These are phyloP conservation scores for Esox masquinongy DNA, from an alignment of 2,797 vertebrate genomes.

Conservation along the genomic window DNA sequence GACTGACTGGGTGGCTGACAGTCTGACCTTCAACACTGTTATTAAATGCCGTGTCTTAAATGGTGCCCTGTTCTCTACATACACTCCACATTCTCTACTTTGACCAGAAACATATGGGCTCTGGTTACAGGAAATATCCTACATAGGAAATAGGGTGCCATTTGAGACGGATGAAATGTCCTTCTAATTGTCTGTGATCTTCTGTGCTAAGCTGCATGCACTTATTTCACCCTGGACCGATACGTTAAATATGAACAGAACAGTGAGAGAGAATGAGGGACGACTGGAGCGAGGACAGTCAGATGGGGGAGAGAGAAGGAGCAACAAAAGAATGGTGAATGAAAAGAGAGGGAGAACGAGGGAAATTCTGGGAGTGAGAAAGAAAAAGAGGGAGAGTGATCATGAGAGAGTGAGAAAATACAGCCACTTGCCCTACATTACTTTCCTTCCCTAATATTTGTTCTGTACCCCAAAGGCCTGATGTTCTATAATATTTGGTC, in stretches of 20 bases:
- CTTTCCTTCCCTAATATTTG: conserved; percentile 17
- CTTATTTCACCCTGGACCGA: conserved; percentile 54
- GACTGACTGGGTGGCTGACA: too few species aligned
- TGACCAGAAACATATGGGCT: too few species aligned
- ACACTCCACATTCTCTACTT: too few species aligned
- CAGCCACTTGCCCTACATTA: conserved; percentile 41
- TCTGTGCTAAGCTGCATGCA: conserved; percentile 58
- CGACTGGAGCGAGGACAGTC: conserved; percentile 13
- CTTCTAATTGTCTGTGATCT: conserved; percentile 59
- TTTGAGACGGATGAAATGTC: conserved; percentile 15
- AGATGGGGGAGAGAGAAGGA: conserved; percentile 1
- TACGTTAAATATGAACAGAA: conserved; percentile 68
- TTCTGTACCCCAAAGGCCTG: conserved; percentile 20
- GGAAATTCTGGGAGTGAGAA: too few species aligned
- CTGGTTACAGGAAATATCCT: too few species aligned
- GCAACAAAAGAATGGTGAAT: not conserved
- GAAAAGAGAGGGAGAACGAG: not conserved
- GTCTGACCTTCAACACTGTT: too few species aligned
- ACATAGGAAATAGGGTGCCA: too few species aligned
- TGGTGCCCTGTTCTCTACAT: too few species aligned
- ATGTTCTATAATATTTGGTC: too few species aligned
- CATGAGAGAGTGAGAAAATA: conserved; percentile 35
- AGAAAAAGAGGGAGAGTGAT: too few species aligned
- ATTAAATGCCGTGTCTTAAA: too few species aligned
- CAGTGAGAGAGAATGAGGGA: conserved; percentile 24